Evolutionary conservation across 2,888 invertebrate species (phyloP), one percentile per base, ranked within the genome.

Genomic region (Brachynemurus nebulosus): DNA sequence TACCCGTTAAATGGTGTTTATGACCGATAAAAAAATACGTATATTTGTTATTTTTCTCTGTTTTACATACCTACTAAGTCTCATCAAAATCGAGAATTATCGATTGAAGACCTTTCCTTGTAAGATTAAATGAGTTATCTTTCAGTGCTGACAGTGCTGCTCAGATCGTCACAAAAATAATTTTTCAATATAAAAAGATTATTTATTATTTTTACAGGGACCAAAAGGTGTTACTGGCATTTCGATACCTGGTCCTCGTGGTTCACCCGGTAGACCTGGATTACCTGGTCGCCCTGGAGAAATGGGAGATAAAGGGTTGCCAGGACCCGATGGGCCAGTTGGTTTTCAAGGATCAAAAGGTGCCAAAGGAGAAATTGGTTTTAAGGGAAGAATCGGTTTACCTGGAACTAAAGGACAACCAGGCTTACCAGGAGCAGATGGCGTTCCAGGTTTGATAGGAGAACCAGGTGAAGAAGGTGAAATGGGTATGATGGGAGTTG

Each of bases 261-360:
- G 66, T 12, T 55, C 58, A 16, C 59, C 64, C 18, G 59, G 59
- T 34, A 46, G 33, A 17, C 53, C 54, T 3, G 59, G 59, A 12
- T 42, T 46, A 20, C 56, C 55, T 4, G 61, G 49, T 14, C 48
- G 45, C 8, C 54, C 57, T 3, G 59, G 64, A 11, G 56, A 54
- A 16, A 58, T 56, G 36, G 68, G 67, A 14, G 59, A 61, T 45
- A 49, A 52, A 23, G 68, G 68, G 27, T 52, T 48, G 25, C 59
- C 55, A 44, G 66, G 64, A 54, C 60, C 53, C 21, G 59, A 60
- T 20, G 54, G 59, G 2, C 52, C 43, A 8, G 55, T 57, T 8
- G 59, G 57, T 0, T 50, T 17, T 19, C 56, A 52, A 20, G 53
- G 52, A 6, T 38, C 37, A 18, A 42, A 40, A 17, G 48, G 48